Conservation (phyloP, 2,113 vertebrate species). For the cattle (Bos taurus) region ARS-UCD2.0 NC_037355.1:14631001-14631500, state of each 20-base stretch:
- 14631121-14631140: neutral
- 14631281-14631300: neutral
- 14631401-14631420: conserved; percentile 32
- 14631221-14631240: neutral
- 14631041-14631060: neutral
- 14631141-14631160: neutral
- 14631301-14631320: neutral
- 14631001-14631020: neutral
- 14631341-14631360: conserved; percentile 58
- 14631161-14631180: neutral
- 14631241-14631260: neutral
- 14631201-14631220: neutral
- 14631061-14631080: neutral
- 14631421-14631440: neutral
- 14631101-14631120: neutral
- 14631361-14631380: conserved; percentile 42
- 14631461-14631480: neutral
- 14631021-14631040: neutral
- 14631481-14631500: neutral
- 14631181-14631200: neutral
- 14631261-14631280: neutral
- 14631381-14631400: conserved; percentile 15
- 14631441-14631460: conserved; percentile 35
- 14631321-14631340: neutral
- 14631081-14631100: neutral